Evolutionary conservation across 2,113 vertebrate genomes (phyloP).

Genomic region (Azemiops feae): DNA sequence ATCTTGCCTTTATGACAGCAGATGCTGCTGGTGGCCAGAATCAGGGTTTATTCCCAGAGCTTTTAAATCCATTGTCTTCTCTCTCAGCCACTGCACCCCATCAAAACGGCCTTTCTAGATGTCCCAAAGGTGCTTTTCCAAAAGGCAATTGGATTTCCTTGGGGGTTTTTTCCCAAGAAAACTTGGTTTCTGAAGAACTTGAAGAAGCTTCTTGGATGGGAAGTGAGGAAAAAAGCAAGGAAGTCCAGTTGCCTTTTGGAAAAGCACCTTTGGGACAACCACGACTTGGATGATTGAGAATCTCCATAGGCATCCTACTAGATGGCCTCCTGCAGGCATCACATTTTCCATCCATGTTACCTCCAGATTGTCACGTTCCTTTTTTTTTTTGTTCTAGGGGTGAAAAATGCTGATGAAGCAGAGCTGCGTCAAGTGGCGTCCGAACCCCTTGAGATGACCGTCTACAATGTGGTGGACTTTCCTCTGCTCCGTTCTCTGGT

Average conservation of each 20-base stretch:
- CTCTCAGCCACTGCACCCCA: not conserved
- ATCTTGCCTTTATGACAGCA: not conserved
- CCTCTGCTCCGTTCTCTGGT: slow-evolving; percentile 85
- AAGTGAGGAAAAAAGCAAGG: no score
- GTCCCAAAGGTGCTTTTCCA: no score
- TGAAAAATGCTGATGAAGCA: slow-evolving; percentile 89
- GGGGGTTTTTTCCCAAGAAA: no score
- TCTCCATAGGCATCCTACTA: no score
- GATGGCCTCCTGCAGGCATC: not conserved
- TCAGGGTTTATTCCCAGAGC: not conserved
- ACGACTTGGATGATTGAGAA: not conserved
- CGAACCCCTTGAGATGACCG: slow-evolving; percentile 81
- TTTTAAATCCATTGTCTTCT: not conserved
- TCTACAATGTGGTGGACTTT: slow-evolving; percentile 89
- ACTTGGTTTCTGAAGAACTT: no score
- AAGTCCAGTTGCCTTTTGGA: no score
- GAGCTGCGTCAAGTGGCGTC: slow-evolving; percentile 89
- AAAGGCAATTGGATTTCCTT: no score
- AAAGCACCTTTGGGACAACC: no score
- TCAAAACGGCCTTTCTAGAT: not conserved
- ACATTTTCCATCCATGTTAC: not conserved
- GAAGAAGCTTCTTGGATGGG: no score
- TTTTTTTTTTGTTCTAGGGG: slow-evolving; percentile 70
- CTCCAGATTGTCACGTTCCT: not conserved
- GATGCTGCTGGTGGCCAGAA: not conserved